A percentile compares a stretch with the other conserved stretches of the same genome.
Evolutionary conservation across 2,113 vertebrate species (phyloP).

Genomic region (Alaudala cheleensis): DNA sequence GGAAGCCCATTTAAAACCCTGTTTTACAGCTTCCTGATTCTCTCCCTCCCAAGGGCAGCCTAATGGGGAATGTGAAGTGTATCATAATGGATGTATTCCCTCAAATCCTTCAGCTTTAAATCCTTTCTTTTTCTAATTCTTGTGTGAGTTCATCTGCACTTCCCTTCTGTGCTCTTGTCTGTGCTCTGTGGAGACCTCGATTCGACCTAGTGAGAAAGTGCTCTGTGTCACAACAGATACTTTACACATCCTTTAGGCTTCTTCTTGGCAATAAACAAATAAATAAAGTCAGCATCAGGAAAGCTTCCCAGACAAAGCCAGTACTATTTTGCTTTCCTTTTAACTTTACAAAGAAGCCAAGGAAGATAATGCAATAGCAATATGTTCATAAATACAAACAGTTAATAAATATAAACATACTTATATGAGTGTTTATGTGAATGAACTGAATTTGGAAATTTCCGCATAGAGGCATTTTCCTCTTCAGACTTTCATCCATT

Average conservation of each 20-base stretch:
- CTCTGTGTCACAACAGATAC: not conserved
- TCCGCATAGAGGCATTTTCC: not conserved
- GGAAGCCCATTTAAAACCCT: not conserved
- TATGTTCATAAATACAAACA: slow-evolving; percentile 32
- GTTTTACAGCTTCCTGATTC: slow-evolving; percentile 1
- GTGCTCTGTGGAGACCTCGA: slow-evolving; percentile 11
- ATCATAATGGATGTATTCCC: not conserved
- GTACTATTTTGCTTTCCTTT: slow-evolving; percentile 20
- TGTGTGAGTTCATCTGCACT: not conserved
- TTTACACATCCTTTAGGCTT: slow-evolving; percentile 45
- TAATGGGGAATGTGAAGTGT: slow-evolving; percentile 19
- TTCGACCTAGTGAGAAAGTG: slow-evolving; percentile 24
- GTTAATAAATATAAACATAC: not conserved
- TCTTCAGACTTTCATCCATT: slow-evolving; percentile 20
- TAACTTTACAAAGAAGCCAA: slow-evolving; percentile 46
- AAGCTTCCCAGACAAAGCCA: not conserved
- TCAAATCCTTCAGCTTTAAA: slow-evolving; percentile 46
- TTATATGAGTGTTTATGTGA: not conserved
- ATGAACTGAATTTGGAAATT: slow-evolving; percentile 23
- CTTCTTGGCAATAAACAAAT: slow-evolving; percentile 40
- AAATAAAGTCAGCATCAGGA: slow-evolving; percentile 46
- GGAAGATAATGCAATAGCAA: slow-evolving; percentile 13
- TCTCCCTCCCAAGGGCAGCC: not conserved
- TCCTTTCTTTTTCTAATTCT: slow-evolving; percentile 45
- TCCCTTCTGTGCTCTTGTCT: not conserved